These are phyloP conservation scores for Zophobas morio DNA, from an alignment of 1,140 invertebrate species.

Conservation along the genomic window DNA sequence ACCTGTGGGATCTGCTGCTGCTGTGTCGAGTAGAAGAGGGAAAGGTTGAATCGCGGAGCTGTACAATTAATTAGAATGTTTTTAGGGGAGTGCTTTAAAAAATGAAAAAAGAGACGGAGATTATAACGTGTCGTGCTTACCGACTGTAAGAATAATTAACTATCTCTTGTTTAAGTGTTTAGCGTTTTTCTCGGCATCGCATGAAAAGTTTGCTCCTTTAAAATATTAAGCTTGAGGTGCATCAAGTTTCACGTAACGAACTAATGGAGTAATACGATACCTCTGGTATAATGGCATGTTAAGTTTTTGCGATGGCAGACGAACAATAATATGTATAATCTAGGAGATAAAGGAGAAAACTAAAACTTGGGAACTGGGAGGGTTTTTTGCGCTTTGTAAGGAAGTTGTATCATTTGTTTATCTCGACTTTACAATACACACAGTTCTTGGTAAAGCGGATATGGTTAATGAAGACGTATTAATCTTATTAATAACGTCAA, in stretches of 20 bases:
- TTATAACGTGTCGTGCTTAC: constrained; percentile 21
- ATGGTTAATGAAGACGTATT: constrained; percentile 45
- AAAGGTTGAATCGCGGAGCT: too few relatives aligned
- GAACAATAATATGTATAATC: constrained; percentile 47
- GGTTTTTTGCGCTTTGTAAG: constrained; percentile 24
- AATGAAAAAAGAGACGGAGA: neutral
- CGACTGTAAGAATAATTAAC: constrained; percentile 17
- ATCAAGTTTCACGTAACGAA: constrained; percentile 10
- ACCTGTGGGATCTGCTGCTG: too few relatives aligned
- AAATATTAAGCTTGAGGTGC: constrained; percentile 26
- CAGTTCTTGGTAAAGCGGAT: constrained; percentile 34
- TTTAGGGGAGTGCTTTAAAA: too few relatives aligned
- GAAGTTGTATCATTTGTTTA: constrained; percentile 47
- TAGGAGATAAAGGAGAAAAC: constrained; percentile 37
- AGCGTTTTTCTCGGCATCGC: neutral
- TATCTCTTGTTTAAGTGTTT: constrained; percentile 3
- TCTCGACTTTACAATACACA: constrained; percentile 44
- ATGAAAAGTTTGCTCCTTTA: constrained; percentile 18
- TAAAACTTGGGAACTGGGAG: constrained; percentile 34
- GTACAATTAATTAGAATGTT: too few relatives aligned
- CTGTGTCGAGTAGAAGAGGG: too few relatives aligned
- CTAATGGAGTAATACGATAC: constrained; percentile 41
- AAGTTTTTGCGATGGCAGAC: constrained; percentile 28
- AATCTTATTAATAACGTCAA: constrained; percentile 48
- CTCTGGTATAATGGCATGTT: constrained; percentile 29